Conservation (phyloP, 1,140 invertebrate species). For the Pemphigus obesinymphae region DNA sequence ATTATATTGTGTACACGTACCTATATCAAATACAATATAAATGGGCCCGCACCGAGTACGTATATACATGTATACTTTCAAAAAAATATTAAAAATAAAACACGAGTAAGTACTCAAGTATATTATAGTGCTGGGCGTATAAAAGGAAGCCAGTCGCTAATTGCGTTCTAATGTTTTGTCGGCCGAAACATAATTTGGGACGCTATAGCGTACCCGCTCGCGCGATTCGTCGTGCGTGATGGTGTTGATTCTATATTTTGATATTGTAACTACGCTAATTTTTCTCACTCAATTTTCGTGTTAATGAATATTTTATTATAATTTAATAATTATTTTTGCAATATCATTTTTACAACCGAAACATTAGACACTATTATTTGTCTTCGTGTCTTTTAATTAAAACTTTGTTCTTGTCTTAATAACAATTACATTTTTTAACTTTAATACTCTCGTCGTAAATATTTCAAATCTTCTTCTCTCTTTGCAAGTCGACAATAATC, state of each 20-base stretch:
- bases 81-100: neutral
- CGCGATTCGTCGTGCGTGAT: neutral
- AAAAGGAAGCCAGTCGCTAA: constrained; percentile 8
- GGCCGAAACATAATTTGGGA: constrained; percentile 6
- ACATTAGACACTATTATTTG: too few relatives aligned
- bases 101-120: neutral
- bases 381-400: too few relatives aligned
- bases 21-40: neutral
- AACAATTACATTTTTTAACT: too few relatives aligned
- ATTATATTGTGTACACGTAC: neutral
- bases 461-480: too few relatives aligned
- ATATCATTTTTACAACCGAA: too few relatives aligned
- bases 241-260: neutral
- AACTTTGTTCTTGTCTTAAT: too few relatives aligned
- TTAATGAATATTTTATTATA: too few relatives aligned
- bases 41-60: neutral
- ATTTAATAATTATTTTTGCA: too few relatives aligned
- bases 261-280: too few relatives aligned
- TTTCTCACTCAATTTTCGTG: too few relatives aligned
- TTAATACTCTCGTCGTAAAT: too few relatives aligned
- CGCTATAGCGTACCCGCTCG: neutral
- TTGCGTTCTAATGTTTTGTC: constrained; percentile 34
- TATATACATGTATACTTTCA: neutral
- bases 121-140: neutral
- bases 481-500: too few relatives aligned